Evolutionary conservation across 1,140 invertebrate genomes (phyloP).

Genomic region (Papilio polyxenes): DNA sequence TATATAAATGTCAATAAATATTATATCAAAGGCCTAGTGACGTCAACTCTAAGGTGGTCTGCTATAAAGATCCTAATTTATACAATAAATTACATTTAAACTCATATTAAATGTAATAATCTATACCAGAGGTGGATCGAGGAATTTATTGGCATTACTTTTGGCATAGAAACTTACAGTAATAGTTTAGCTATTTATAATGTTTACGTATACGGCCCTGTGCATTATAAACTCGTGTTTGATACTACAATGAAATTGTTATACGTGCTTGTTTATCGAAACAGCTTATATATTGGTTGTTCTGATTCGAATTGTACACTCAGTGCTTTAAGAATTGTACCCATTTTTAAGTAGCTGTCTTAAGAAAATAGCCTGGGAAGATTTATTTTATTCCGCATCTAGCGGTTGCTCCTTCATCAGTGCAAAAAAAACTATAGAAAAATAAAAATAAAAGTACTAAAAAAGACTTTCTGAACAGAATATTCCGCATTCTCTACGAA

Average conservation of each 20-base stretch:
- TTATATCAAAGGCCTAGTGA: neutral
- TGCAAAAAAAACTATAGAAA: no score
- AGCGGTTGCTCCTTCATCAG: no score
- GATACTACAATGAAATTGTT: neutral
- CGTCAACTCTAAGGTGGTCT: conserved; percentile 14
- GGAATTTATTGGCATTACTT: conserved; percentile 7
- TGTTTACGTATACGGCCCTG: neutral
- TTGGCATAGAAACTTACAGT: neutral
- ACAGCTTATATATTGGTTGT: neutral
- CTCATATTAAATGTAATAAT: conserved; percentile 17
- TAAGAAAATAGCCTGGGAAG: no score
- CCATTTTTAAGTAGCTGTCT: no score
- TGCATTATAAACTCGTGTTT: neutral
- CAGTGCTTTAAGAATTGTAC: no score
- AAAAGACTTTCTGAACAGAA: neutral
- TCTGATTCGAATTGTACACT: neutral
- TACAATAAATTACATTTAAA: conserved; percentile 10
- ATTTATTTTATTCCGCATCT: no score
- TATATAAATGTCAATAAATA: neutral
- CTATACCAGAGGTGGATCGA: neutral
- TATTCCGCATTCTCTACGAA: conserved; percentile 26
- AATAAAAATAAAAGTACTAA: no score
- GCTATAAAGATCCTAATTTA: neutral
- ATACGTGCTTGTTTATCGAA: neutral
- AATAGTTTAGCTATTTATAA: neutral